Evolutionary conservation across 2,113 vertebrate genomes (phyloP), one percentile per base, ranked within the genome.

Genomic region (Protobothrops flavoviridis): DNA sequence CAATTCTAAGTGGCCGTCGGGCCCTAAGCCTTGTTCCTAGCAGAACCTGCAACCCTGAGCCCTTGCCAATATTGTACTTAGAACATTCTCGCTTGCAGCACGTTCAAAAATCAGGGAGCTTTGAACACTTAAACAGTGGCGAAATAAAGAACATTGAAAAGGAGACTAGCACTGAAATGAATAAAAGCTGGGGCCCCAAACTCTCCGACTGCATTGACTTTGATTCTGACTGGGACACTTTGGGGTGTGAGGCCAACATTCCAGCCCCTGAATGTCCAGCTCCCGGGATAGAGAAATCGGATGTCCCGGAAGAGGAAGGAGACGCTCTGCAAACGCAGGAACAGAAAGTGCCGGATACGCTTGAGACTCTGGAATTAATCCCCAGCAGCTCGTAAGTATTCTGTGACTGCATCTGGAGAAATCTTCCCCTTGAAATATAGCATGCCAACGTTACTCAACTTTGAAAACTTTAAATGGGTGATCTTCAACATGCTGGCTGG

Each of bases 201-300:
- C 96, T 94, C 11, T 96, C 98, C 24, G 97, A 98, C 92, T 97
- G 96, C 96, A 97, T 97, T 29, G 96, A 98, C 56, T 92, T 98
- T 90, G 98, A 98, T 94, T 98, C 98, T 0, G 96, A 98, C 96
- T 98, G 98, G 39, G 98, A 97, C 95, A 98, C 97, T 0, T 98
- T 98, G 94, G 96, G 97, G 88, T 96, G 97, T 12, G 95, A 94
- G 69, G 91, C 94, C 0, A 97, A 92, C 86, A 96, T 98, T 87
- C 96, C 56, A 17, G 97, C 98, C 15, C 96, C 96, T 0, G 61
- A 93, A 87, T 12, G 88, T 26, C 93, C 94, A 89, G n/a, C 95
- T 29, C 55, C 69, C 50, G 90, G 23, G 64, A 15, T 2, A 26
- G 94, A 90, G 3, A 90, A 91, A 48, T 5, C 0, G 85, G 24